Percentiles rank a stretch among this genome's conserved stretches.
Conservation (phyloP, 2,113 vertebrate genomes). For the Conger conger region DNA sequence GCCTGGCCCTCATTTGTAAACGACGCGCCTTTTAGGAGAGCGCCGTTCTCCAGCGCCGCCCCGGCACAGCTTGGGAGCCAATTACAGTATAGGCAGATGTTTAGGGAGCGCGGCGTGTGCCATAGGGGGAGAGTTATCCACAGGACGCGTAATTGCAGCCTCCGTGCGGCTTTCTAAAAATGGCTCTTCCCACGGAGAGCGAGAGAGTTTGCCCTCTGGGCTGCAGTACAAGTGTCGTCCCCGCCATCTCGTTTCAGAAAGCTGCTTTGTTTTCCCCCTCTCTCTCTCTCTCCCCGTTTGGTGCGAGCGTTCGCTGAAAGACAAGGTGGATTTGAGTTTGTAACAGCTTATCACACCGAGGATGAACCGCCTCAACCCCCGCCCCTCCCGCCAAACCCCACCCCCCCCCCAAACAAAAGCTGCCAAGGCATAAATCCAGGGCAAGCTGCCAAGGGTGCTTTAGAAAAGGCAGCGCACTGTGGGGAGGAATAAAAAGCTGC, state of each 20-base stretch:
- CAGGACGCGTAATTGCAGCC: neutral
- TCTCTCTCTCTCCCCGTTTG: constrained; percentile 35
- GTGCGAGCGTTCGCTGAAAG: constrained; percentile 36
- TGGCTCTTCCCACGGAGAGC: neutral
- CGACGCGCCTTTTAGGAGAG: neutral
- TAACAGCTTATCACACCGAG: constrained; percentile 45
- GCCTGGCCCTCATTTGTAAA: neutral
- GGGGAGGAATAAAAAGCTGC: too few relatives aligned
- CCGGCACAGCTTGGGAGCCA: constrained; percentile 21
- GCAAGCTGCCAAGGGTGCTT: neutral
- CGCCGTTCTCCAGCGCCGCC: neutral
- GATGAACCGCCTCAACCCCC: neutral
- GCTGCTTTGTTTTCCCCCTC: constrained; percentile 19
- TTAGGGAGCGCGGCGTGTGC: neutral
- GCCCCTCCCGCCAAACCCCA: neutral
- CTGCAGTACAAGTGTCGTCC: constrained; percentile 38
- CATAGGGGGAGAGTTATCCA: neutral
- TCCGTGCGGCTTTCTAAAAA: neutral
- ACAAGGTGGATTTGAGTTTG: constrained; percentile 57
- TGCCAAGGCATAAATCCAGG: constrained; percentile 13
- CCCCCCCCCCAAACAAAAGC: constrained; percentile 16
- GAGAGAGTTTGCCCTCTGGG: constrained; percentile 35
- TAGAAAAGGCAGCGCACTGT: neutral
- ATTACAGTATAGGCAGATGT: constrained; percentile 34
- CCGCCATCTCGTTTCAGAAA: constrained; percentile 49